Evolutionary conservation across 2,797 vertebrate genomes (phyloP).

Genomic region (Artibeus lituratus): DNA sequence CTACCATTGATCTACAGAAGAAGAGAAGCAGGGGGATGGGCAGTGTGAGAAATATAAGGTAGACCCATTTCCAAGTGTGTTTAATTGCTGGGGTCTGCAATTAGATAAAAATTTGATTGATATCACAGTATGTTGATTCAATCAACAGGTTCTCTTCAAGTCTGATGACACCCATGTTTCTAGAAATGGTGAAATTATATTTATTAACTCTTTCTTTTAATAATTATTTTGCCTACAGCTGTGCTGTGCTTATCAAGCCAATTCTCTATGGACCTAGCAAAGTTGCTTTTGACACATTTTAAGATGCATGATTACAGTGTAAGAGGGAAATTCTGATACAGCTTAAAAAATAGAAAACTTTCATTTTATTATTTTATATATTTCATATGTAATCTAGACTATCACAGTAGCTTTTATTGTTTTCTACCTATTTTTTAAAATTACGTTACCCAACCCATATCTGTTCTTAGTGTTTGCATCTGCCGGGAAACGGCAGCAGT

Average conservation of each 20-base stretch:
- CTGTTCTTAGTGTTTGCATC: constrained; percentile 3
- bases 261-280: not conserved
- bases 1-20: not conserved
- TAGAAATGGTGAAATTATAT: constrained; percentile 9
- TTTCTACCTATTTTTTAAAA: not conserved
- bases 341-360: not conserved
- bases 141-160: not conserved
- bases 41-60: not conserved
- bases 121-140: constrained; percentile 1
- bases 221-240: constrained; percentile 20
- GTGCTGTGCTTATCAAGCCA: not conserved
- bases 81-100: not conserved
- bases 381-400: not conserved
- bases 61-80: constrained; percentile 16
- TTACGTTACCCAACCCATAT: not conserved
- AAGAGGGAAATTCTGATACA: constrained; percentile 20
- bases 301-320: not conserved
- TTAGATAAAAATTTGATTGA: constrained; percentile 18
- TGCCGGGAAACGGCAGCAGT: not conserved
- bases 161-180: constrained; percentile 2
- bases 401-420: not conserved
- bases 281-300: constrained; percentile 15
- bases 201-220: not conserved
- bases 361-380: not conserved
- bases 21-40: not conserved